Base-by-base conservation (phyloP, 1,140 invertebrate species). In the Octopus sinensis region DNA sequence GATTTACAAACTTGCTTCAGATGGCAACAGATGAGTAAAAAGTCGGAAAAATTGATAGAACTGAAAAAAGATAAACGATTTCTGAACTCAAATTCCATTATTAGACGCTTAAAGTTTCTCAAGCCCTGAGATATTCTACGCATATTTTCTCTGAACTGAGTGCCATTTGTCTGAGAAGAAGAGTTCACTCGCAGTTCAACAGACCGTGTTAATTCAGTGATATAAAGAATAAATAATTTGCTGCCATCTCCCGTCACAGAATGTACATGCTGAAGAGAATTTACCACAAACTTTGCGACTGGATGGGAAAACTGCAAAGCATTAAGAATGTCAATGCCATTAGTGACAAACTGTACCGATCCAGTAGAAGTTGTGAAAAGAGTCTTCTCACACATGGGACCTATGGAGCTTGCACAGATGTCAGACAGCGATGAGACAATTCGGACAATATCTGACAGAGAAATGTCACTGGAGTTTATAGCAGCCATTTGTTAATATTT, bases 201-300 rank as follows among this genome's bases (percentile, higher is more conserved):
- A 10, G 5, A 73, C 17, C 13, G 68, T 73, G 30, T 13, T n/a
- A 73, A n/a, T 73, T 73, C 68, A n/a, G 68, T 73, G 68, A 17
- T 7, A 6, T 73, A 73, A 73, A 73, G 68, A 73, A 73, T 73
- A 17, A 73, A 73, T n/a, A 13, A 23, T 73, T 73, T 73, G 68
- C 68, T 73, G 68, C 68, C 68, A 73, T 73, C 68, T 12, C 17
- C 68, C 17, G 7, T n/a, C 17, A 12, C 17, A 23, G 17, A n/a
- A 23, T 73, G 68, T 23, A 73, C 30, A 5, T 17, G 68, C 6
- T 17, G 68, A 13, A 73, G 68, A 23, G 68, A 73, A 73, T 4
- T 17, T 13, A 73, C 13, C 13, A 73, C 68, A 13, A 12, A 73
- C 17, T 23, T 13, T n/a, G 68, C 68, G 3, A 73, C 30, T 6